Percentiles rank a stretch among this genome's conserved stretches.
These are phyloP conservation scores for Serinus canaria DNA, from an alignment of 2,113 vertebrate species.

Conservation along the genomic window DNA sequence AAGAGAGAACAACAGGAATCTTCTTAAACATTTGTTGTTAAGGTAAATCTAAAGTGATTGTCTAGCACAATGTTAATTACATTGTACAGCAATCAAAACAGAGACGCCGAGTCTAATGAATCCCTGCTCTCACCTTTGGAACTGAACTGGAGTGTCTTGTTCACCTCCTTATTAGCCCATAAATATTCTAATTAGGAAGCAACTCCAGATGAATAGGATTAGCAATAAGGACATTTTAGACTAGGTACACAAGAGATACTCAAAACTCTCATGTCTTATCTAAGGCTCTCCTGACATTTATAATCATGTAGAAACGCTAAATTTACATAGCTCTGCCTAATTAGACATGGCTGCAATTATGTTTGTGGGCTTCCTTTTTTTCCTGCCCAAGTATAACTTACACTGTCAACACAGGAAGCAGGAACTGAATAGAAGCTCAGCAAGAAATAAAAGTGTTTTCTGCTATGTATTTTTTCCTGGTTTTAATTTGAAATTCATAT, in stretches of 20 bases:
- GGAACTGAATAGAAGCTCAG: neutral
- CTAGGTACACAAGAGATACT: slow-evolving; percentile 62
- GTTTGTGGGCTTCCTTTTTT: slow-evolving; percentile 53
- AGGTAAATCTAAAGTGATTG: slow-evolving; percentile 13
- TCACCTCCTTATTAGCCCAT: slow-evolving; percentile 85
- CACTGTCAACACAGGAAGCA: slow-evolving; percentile 45
- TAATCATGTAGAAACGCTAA: slow-evolving; percentile 68
- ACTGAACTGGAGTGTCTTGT: slow-evolving; percentile 68
- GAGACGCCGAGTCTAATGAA: slow-evolving; percentile 70
- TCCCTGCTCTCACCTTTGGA: slow-evolving; percentile 69
- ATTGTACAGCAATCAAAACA: slow-evolving; percentile 68
- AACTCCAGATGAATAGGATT: slow-evolving; percentile 74
- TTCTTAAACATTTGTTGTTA: slow-evolving; percentile 29
- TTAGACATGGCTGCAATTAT: slow-evolving; percentile 71
- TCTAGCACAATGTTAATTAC: slow-evolving; percentile 43
- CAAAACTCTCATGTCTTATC: slow-evolving; percentile 55
- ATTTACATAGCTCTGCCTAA: slow-evolving; percentile 74
- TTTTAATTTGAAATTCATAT: neutral
- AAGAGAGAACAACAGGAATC: neutral
- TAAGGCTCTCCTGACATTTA: slow-evolving; percentile 72
- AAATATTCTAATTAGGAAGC: slow-evolving; percentile 86
- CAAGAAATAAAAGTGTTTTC: neutral
- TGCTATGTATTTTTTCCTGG: neutral
- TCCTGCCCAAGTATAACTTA: slow-evolving; percentile 36
- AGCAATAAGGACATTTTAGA: slow-evolving; percentile 63